phyloP scores from a whole-genome alignment of 2,888 invertebrate genomes.

The Drosophila subsilvestris region DNA sequence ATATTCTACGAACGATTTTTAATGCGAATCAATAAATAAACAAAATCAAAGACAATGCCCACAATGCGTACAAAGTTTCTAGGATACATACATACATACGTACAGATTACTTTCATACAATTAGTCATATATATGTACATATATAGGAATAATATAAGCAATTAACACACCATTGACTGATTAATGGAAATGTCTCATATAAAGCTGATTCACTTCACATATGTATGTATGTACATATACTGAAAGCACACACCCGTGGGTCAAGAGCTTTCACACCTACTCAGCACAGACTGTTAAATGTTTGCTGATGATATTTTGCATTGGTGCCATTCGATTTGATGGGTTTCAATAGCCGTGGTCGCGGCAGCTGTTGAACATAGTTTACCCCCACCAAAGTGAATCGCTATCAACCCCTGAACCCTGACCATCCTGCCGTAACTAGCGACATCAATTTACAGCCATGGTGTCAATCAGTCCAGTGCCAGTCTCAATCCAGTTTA shows the following conservation, averaged over 20 bases:
- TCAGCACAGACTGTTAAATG: constrained; percentile 14
- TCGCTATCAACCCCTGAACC: constrained; percentile 29
- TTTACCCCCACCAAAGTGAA: constrained; percentile 34
- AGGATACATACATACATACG: no score
- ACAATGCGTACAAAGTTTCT: no score
- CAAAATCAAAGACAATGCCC: background rate
- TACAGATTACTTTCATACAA: no score
- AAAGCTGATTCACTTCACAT: background rate
- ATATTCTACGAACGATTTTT: background rate
- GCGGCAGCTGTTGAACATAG: constrained; percentile 9
- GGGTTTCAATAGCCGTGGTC: constrained; percentile 19
- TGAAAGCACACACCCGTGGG: background rate
- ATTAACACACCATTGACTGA: constrained; percentile 17
- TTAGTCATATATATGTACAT: constrained; percentile 9
- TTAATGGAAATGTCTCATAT: constrained; percentile 17
- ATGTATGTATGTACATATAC: constrained; percentile 8
- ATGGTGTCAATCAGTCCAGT: constrained; percentile 52
- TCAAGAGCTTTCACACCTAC: constrained; percentile 34
- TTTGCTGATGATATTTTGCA: constrained; percentile 19
- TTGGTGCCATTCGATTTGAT: constrained; percentile 16
- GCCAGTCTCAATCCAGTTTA: constrained; percentile 34
- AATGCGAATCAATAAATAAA: constrained; percentile 2
- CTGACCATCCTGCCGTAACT: constrained; percentile 2
- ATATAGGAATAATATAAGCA: constrained; percentile 4
- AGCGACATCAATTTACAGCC: constrained; percentile 54